Evolutionary conservation across 2,888 invertebrate species (phyloP).

Genomic region (Epinotia bilunana): DNA sequence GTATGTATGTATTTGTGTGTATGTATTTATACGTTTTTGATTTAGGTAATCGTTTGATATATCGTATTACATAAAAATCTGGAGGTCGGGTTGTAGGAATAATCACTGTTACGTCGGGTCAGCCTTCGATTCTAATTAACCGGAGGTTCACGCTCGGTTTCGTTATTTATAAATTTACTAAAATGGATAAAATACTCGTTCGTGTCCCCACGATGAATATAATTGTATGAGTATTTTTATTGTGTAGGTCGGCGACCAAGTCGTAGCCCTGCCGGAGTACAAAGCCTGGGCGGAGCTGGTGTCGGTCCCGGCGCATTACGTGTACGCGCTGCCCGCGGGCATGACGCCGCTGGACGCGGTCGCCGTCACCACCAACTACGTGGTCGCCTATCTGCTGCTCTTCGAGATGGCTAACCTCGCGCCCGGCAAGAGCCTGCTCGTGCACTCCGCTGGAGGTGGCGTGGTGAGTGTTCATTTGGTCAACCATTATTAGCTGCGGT

Average conservation of each 20-base stretch:
- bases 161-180: background rate
- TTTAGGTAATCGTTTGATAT: too few relatives aligned
- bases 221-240: slow-evolving; percentile 45
- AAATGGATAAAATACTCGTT: background rate
- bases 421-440: slow-evolving; percentile 91
- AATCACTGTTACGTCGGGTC: background rate
- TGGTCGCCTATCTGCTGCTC: slow-evolving; percentile 93
- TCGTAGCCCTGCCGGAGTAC: slow-evolving; percentile 93
- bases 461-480: slow-evolving; percentile 87
- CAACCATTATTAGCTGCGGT: too few relatives aligned
- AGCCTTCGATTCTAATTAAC: background rate
- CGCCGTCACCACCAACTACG: slow-evolving; percentile 93
- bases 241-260: slow-evolving; percentile 89
- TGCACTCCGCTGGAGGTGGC: slow-evolving; percentile 94
- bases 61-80: too few relatives aligned
- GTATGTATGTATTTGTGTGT: too few relatives aligned
- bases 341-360: slow-evolving; percentile 92
- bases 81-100: background rate
- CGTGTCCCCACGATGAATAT: background rate
- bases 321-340: slow-evolving; percentile 90
- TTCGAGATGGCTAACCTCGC: slow-evolving; percentile 92
- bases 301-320: slow-evolving; percentile 90
- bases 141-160: background rate
- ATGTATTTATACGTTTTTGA: too few relatives aligned
- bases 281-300: slow-evolving; percentile 95